Evolutionary conservation across 2,888 invertebrate species (phyloP), one percentile per base, ranked within the genome.

Genomic region (Clepsis dumicolana): DNA sequence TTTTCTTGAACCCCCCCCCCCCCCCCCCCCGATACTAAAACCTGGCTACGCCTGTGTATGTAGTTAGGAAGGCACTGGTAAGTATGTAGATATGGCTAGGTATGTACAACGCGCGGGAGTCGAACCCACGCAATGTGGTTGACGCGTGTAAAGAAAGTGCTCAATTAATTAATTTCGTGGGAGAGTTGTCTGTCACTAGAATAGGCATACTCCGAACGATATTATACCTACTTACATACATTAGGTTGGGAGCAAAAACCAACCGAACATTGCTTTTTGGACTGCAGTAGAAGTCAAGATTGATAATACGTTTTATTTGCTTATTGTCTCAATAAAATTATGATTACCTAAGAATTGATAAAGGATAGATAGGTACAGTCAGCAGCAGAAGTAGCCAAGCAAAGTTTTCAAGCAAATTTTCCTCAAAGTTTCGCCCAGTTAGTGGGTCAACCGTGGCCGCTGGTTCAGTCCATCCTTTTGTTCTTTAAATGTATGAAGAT

Each of bases 101-200:
- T 29, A 29, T 29, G 7, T 29, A 29, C 35, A 29, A 7, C 7
- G 29, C 35, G 16, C 4, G 44, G 8, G 44, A 48, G 14, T 54
- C 41, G 16, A 48, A 32, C 18, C 25, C 56, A 29, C n/a, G 16
- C 44, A 27, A 27, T 24, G 24, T 50, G 24, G 24, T 24, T 50
- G 24, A 27, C 27, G 25, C 18, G 18, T 8, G 44, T 7, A 14
- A n/a, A n/a, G n/a, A n/a, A n/a, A n/a, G 27, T 53, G 10, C 27
- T 7, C 12, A 52, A 53, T 53, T 53, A 53, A 53, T 53, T 53
- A 27, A 53, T 27, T 53, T 16, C 12, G 27, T 27, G 8, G 53
- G n/a, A 27, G 8, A 27, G 27, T 53, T 27, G 53, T 53, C 53
- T 16, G 25, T 53, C 53, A 27, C 24, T 25, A 53, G 24, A 53